Percentiles rank a stretch among this genome's conserved stretches.
Evolutionary conservation across 2,888 invertebrate genomes (phyloP).

Genomic region (Macropis europaea): DNA sequence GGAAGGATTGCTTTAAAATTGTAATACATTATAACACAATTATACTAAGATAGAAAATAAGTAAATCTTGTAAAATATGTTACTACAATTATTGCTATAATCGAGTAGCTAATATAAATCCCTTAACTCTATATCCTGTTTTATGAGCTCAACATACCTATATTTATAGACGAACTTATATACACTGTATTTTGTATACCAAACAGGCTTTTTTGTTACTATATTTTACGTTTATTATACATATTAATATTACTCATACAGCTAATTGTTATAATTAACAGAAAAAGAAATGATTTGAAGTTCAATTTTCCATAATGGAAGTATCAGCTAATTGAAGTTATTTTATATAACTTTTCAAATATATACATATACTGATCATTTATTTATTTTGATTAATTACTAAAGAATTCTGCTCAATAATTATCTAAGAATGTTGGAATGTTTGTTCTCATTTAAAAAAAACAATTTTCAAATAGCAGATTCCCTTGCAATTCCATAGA

Average conservation of each 20-base stretch:
- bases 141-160: background rate
- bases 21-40: constrained; percentile 17
- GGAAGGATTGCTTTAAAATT: constrained; percentile 88
- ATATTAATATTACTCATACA: constrained; percentile 1
- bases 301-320: background rate
- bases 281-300: background rate
- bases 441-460: too few species aligned
- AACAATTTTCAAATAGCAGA: too few species aligned
- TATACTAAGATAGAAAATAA: constrained; percentile 24
- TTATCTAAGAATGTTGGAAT: too few species aligned
- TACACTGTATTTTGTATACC: background rate
- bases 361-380: too few species aligned
- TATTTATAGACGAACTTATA: background rate
- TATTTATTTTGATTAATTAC: too few species aligned
- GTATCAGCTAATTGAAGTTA: background rate
- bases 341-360: background rate
- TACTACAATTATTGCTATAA: constrained; percentile 20
- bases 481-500: too few species aligned
- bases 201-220: background rate
- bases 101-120: constrained; percentile 22
- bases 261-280: background rate
- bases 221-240: background rate
- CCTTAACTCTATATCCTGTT: background rate
- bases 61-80: constrained; percentile 37
- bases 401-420: too few species aligned